Evolutionary conservation across 2,113 vertebrate species (phyloP).

Genomic region (Phodopus roborovskii): DNA sequence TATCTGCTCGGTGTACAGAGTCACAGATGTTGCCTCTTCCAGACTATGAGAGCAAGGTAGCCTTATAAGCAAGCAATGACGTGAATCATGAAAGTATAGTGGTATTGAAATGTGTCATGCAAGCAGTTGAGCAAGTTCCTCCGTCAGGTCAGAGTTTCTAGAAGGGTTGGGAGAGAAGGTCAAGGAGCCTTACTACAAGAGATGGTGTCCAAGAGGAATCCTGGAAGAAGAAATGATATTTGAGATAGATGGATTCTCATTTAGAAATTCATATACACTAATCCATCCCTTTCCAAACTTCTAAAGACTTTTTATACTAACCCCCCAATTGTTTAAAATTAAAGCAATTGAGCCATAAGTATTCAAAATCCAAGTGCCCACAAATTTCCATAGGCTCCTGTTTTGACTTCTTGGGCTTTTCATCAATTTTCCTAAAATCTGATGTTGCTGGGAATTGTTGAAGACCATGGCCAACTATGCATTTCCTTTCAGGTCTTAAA

Average conservation of each 20-base stretch:
- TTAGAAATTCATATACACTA: background rate
- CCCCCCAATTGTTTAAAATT: background rate
- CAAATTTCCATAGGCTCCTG: background rate
- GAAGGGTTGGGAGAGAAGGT: background rate
- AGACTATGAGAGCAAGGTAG: background rate
- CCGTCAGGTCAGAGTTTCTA: background rate
- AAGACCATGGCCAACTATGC: background rate
- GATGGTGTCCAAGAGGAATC: background rate
- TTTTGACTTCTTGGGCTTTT: background rate
- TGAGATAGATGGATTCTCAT: background rate
- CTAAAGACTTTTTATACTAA: background rate
- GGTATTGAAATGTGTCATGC: background rate
- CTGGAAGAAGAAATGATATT: background rate
- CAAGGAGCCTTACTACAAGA: background rate
- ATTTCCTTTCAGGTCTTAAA: background rate
- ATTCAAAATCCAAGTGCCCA: background rate
- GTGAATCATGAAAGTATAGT: background rate
- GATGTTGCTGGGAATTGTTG: slow-evolving; percentile 11
- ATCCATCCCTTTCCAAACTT: background rate
- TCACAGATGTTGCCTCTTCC: background rate
- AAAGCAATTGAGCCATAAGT: background rate
- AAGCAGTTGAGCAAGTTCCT: background rate
- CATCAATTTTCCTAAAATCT: background rate
- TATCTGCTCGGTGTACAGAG: background rate
- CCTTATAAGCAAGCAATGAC: background rate